phyloP scores from a whole-genome alignment of 2,888 invertebrate genomes.

The Eristalis arbustorum region DNA sequence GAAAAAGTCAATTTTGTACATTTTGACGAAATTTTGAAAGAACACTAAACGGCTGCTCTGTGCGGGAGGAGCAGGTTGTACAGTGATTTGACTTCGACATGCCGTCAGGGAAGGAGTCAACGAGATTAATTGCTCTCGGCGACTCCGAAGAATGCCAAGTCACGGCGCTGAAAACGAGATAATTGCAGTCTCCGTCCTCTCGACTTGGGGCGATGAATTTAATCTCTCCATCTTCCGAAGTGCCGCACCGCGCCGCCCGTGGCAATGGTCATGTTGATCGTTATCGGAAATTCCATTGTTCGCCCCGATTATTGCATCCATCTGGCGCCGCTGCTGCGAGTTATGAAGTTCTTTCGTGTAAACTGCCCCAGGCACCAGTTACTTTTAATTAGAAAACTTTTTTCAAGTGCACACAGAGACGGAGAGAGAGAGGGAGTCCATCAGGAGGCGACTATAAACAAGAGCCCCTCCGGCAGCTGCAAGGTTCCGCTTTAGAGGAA shows the following conservation, averaged over 20 bases:
- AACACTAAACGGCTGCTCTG: not conserved
- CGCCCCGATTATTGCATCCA: not conserved
- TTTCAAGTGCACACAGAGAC: conserved; percentile 11
- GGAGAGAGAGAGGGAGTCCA: too few species aligned
- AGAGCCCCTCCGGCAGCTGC: not conserved
- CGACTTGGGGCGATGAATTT: too few species aligned
- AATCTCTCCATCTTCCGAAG: too few species aligned
- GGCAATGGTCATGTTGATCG: not conserved
- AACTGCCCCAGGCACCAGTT: conserved; percentile 31
- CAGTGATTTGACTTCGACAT: not conserved
- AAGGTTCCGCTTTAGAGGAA: not conserved
- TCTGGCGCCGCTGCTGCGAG: not conserved
- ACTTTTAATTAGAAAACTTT: conserved; percentile 59
- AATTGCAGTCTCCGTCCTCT: too few species aligned
- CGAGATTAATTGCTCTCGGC: too few species aligned
- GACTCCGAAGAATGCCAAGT: too few species aligned
- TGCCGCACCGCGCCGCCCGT: too few species aligned
- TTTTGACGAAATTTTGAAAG: conserved; percentile 55
- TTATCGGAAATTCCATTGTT: conserved; percentile 29
- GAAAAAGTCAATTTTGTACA: conserved; percentile 73
- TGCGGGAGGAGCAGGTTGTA: not conserved
- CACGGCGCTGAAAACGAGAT: too few species aligned
- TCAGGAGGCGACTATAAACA: not conserved
- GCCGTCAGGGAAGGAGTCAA: too few species aligned
- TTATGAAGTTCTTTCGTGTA: conserved; percentile 46